Percentiles rank a stretch among this genome's conserved stretches.
Conservation (phyloP, 2,113 vertebrate genomes). For the Caranx melampygus region DNA sequence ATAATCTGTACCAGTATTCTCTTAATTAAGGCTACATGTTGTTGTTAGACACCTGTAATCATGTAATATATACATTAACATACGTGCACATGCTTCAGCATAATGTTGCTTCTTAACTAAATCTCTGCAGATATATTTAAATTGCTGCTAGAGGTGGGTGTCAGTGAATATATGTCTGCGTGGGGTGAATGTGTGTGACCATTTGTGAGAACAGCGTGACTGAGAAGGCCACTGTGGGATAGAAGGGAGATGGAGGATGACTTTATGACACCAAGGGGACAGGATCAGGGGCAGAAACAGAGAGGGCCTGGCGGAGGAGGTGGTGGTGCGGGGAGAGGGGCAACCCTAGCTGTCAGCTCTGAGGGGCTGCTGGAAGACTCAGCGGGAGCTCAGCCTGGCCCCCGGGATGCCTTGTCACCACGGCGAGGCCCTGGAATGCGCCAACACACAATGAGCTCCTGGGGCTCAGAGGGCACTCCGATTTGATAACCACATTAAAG, state of each 20-base stretch:
- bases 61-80: background rate
- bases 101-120: background rate
- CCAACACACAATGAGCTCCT: slow-evolving; percentile 87
- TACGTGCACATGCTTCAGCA: background rate
- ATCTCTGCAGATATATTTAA: background rate
- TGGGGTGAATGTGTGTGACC: slow-evolving; percentile 54
- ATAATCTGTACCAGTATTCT: background rate
- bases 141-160: slow-evolving; percentile 15
- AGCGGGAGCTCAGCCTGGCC: slow-evolving; percentile 82
- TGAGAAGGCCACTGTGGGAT: slow-evolving; percentile 72
- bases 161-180: slow-evolving; percentile 39
- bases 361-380: slow-evolving; percentile 82
- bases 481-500: slow-evolving; percentile 99
- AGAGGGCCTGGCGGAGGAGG: slow-evolving; percentile 63
- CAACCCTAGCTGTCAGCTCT: slow-evolving; percentile 82
- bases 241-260: slow-evolving; percentile 70
- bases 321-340: slow-evolving; percentile 63
- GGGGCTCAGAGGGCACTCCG: slow-evolving; percentile 91
- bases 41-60: background rate
- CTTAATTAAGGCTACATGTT: background rate
- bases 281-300: slow-evolving; percentile 65
- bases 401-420: slow-evolving; percentile 90
- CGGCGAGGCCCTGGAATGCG: slow-evolving; percentile 90
- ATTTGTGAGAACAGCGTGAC: slow-evolving; percentile 57
- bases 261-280: slow-evolving; percentile 79